Conservation (phyloP, 2,113 vertebrate species). For the Nannospalax galili region DNA sequence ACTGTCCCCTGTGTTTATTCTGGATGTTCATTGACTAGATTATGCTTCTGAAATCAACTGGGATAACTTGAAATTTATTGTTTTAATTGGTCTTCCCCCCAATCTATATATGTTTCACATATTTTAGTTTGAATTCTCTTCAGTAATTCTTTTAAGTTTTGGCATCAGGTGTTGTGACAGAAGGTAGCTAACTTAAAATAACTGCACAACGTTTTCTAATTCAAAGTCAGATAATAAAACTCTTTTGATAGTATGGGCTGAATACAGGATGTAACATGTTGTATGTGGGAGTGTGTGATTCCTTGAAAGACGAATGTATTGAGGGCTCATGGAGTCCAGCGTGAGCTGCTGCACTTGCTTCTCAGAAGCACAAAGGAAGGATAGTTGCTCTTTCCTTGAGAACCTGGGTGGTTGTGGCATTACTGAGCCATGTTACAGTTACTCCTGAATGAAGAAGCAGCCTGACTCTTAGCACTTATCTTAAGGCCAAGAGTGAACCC, state of each 20-base stretch:
- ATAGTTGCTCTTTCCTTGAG: neutral
- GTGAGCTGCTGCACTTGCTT: neutral
- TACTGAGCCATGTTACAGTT: no score
- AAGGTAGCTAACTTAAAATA: slow-evolving; percentile 14
- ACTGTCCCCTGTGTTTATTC: neutral
- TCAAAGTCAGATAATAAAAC: slow-evolving; percentile 5
- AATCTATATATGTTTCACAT: neutral
- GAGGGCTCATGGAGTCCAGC: neutral
- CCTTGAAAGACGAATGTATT: neutral
- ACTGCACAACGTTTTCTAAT: neutral
- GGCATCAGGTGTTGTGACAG: neutral
- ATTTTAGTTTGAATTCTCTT: neutral
- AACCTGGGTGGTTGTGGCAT: neutral
- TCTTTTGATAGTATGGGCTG: neutral
- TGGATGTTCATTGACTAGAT: neutral
- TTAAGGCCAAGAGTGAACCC: no score
- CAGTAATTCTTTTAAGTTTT: neutral
- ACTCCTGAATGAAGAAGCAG: no score
- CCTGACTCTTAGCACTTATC: no score
- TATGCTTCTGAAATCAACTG: neutral
- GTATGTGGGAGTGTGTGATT: neutral
- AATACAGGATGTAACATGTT: neutral
- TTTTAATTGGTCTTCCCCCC: neutral
- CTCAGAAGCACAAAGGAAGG: neutral
- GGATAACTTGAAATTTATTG: neutral